Evolutionary conservation across 2,797 vertebrate species (phyloP), one percentile per base, ranked within the genome.

Genomic region (Anguilla pacifica): DNA sequence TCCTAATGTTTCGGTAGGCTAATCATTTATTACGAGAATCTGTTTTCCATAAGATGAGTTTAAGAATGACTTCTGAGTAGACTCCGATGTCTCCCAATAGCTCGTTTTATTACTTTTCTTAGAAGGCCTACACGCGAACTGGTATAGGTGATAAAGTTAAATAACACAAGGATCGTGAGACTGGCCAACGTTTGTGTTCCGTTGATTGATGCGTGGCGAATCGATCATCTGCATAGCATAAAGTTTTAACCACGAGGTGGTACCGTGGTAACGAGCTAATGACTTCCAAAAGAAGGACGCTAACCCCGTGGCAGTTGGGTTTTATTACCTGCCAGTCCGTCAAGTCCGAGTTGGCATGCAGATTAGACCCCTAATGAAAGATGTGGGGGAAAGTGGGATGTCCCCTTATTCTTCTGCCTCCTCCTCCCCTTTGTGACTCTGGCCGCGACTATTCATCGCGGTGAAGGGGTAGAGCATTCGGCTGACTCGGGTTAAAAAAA

Each of bases 291-390:
- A 86, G 86, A 86, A 67, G 85, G 57, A 79, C 46, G 84, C 15
- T 25, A 43, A 28, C 51, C 84, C 87, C 89, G 61, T 46, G 39
- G 43, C 31, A 85, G 39, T 83, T 91, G 88, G 19, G 86, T 88
- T 91, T 87, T 85, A 87, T 92, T 89, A 87, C 39, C 25, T 67
- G 72, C 86, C 15, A 61, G 89, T 84, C 57, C 84, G 67, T 91
- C 92, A 83, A 61, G 31, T 31, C 51, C 25, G 64, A 57, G 87
- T 86, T 61, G 92, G 88, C 90, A 88, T 88, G 51, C 87, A 86
- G 90, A 72, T 70, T 83, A 83, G 7, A 53, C 86, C 31, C 51
- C 89, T 84, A 70, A 11, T 3, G 74, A 46, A 83, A 39, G 6
- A 35, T 86, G 49, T 83, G 15, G 77, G 67, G 43, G 79, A 61